Evolutionary conservation across 2,888 invertebrate genomes (phyloP), one percentile per base, ranked within the genome.

Genomic region (Cerastis rubricosa): DNA sequence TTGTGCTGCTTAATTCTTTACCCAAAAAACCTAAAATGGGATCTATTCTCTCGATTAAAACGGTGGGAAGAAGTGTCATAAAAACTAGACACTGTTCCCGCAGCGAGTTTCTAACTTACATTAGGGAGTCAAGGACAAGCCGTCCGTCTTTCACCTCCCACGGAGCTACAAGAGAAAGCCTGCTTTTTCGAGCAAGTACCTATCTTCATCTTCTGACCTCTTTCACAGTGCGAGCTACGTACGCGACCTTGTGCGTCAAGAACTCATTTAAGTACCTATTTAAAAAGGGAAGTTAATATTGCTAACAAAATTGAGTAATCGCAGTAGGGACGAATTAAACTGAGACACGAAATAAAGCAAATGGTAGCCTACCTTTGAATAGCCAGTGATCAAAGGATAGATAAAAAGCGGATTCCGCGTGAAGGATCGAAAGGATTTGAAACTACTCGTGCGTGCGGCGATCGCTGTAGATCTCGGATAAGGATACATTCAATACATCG

Each of bases 91-190:
- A 59, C 67, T 61, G 71, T 87, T 81, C 84, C 89, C 91, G 90
- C 90, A 85, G 72, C 78, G 75, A 88, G 90, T 89, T 90, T 88
- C 86, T 91, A 86, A 90, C 91, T 89, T 91, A 91, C 88, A 88
- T 87, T 89, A 90, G 92, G 90, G 90, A 85, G 89, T 92, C 95
- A 95, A 95, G 95, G 95, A 94, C 94, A 93, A 89, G 88, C 76
- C 81, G 88, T 82, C 90, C 83, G 90, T 94, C 96, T 96, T 96
- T 96, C 96, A 95, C 96, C 95, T 92, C 93, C 91, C 93, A 93
- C 93, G 89, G 90, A 91, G 91, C 90, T 89, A 90, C 71, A 83
- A 89, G 90, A 94, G 96, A 95, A 95, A 95, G 94, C 92, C 85
- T 81, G 87, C 78, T 89, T 88, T 88, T 91, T 88, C 84, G 85